These are phyloP conservation scores for Eueides isabella DNA, from an alignment of 1,140 invertebrate species.

Conservation along the genomic window DNA sequence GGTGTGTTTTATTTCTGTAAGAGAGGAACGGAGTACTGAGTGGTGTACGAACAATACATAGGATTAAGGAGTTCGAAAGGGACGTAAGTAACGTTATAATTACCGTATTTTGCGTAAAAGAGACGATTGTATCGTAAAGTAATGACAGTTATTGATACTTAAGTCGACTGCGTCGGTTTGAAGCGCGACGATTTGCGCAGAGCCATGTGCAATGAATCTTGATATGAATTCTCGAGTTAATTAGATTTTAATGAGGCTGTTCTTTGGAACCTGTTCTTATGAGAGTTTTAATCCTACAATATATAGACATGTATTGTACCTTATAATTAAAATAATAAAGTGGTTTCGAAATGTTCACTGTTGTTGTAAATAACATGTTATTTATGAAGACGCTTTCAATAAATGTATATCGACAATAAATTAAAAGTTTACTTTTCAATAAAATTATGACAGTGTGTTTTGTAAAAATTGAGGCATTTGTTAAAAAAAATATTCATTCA, in stretches of 20 bases:
- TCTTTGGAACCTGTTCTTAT: slow-evolving; percentile 29
- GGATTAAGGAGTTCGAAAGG: slow-evolving; percentile 75
- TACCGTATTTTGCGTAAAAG: slow-evolving; percentile 71
- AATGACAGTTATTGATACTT: slow-evolving; percentile 78
- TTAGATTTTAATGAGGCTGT: slow-evolving; percentile 58
- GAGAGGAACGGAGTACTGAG: slow-evolving; percentile 70
- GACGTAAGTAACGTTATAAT: slow-evolving; percentile 73
- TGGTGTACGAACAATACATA: slow-evolving; percentile 47
- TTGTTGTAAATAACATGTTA: not conserved
- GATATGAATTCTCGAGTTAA: slow-evolving; percentile 61
- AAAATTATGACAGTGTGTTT: too few species aligned
- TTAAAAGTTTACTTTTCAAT: not conserved
- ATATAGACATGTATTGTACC: not conserved
- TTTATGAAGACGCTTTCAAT: not conserved
- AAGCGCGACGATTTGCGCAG: slow-evolving; percentile 55
- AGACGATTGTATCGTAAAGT: slow-evolving; percentile 71
- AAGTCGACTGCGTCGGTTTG: slow-evolving; percentile 52
- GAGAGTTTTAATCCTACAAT: slow-evolving; percentile 4
- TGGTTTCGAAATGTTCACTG: not conserved
- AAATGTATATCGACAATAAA: not conserved
- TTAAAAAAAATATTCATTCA: not conserved
- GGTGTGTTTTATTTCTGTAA: slow-evolving; percentile 46
- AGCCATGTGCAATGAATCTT: slow-evolving; percentile 54
- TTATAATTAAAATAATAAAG: slow-evolving; percentile 5
- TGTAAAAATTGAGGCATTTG: not conserved